Conservation (phyloP, 2,113 vertebrate genomes). For the Channa maculata region DNA sequence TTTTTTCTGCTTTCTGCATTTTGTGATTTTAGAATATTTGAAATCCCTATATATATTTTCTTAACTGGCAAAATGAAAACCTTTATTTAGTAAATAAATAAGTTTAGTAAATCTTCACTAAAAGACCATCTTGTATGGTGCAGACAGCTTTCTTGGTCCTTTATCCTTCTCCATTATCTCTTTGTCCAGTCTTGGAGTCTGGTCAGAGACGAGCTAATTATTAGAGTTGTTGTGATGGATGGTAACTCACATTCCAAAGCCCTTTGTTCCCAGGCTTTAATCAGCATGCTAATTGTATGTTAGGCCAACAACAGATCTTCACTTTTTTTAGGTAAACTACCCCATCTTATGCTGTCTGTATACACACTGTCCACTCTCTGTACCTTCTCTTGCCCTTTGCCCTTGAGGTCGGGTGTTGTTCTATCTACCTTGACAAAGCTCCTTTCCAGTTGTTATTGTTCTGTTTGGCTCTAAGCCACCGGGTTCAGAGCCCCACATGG, state of each 20-base stretch:
- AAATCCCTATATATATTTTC: background rate
- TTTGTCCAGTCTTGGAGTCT: conserved; percentile 38
- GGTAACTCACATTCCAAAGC: conserved; percentile 67
- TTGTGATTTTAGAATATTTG: background rate
- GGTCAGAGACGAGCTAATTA: conserved; percentile 64
- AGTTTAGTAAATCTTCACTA: conserved; percentile 1
- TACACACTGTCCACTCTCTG: conserved; percentile 18
- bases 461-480: conserved; percentile 58
- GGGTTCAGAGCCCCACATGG: conserved; percentile 30
- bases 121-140: background rate
- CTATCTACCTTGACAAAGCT: conserved; percentile 39
- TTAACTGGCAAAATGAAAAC: background rate
- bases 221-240: conserved; percentile 69
- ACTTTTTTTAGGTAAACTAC: conserved; percentile 47
- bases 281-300: conserved; percentile 78
- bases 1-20: background rate
- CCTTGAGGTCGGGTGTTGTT: conserved; percentile 52
- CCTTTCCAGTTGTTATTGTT: conserved; percentile 43
- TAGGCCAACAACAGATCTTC: conserved; percentile 71
- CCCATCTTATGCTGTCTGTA: background rate
- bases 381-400: conserved; percentile 59
- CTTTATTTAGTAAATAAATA: background rate
- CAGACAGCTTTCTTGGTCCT: conserved; percentile 4
- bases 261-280: conserved; percentile 78
- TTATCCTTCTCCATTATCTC: conserved; percentile 21